Conservation (phyloP, 2,113 vertebrate genomes). For the Otus sunia region DNA sequence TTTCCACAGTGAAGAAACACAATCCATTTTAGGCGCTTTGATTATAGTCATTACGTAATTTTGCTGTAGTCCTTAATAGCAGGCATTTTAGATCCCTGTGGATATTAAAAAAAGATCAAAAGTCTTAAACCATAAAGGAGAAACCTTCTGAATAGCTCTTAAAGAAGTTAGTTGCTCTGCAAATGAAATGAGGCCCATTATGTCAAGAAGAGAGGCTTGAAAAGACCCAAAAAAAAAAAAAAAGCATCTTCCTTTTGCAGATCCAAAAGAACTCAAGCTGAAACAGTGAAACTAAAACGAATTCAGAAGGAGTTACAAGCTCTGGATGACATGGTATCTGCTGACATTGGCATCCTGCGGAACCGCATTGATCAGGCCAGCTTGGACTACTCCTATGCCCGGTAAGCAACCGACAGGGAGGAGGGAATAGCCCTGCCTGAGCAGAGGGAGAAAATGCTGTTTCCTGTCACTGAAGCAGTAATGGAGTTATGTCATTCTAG, state of each 20-base stretch:
- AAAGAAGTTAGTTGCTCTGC: neutral
- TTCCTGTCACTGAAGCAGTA: neutral
- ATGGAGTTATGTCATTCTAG: neutral
- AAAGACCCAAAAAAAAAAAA: neutral
- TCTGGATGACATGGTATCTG: constrained; percentile 92
- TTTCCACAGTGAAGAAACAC: constrained; percentile 58
- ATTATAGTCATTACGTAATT: constrained; percentile 61
- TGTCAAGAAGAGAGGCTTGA: neutral
- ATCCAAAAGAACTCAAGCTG: constrained; percentile 92
- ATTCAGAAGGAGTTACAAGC: constrained; percentile 93
- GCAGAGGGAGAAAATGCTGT: neutral
- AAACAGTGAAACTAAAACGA: constrained; percentile 88
- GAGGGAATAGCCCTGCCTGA: neutral
- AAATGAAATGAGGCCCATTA: neutral
- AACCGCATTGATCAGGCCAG: constrained; percentile 90
- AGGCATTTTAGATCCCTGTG: constrained; percentile 47
- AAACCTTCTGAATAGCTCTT: neutral
- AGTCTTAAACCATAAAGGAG: neutral
- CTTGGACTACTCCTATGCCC: constrained; percentile 86
- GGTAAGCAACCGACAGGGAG: constrained; percentile 65
- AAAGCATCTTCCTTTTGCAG: constrained; percentile 63
- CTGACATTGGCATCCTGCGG: constrained; percentile 90
- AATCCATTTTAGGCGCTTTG: constrained; percentile 57
- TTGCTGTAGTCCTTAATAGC: constrained; percentile 26
- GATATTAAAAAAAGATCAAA: constrained; percentile 42